Base-by-base conservation (phyloP, 1,140 invertebrate species). In the Forficula auricularia region DNA sequence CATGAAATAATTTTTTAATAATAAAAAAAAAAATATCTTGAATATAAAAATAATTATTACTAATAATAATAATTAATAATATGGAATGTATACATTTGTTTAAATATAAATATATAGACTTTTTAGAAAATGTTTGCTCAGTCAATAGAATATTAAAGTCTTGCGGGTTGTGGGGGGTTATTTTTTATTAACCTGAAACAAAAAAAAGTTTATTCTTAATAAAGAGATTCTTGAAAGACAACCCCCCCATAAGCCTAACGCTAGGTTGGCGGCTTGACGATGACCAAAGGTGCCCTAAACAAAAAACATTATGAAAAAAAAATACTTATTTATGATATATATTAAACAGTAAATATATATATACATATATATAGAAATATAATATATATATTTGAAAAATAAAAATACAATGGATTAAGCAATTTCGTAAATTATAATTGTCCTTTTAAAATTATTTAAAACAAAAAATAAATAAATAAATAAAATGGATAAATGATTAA, bases 81-180 rank as follows among this genome's bases (percentile, higher is more conserved):
- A 27, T 27, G 22, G n/a, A 6, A 27, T 27, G 22, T 27, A 27
- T 27, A 27, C 22, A 27, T 27, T n/a, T n/a, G n/a, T n/a, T n/a
- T n/a, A n/a, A n/a, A n/a, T 27, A 27, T 27, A 27, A 27, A 27
- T 27, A 27, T 27, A 6, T 27, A 27, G 22, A 27, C 22, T 27
- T 27, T 27, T 27, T 27, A 27, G 22, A 27, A 27, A 27, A 27
- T 10, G 22, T 27, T 27, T 27, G 22, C 22, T 27, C 22, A 27
- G 22, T 27, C 22, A 27, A 27, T 27, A 27, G 22, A 27, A n/a
- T n/a, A n/a, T 27, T 63, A 64, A 64, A 61, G 61, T 64, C 61
- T 61, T 61, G 61, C 63, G 62, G 62, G 56, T 62, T 62, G 58
- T 54, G 58, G 60, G 57, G 62, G 61, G 62, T 61, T 63, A 61